Conservation (phyloP, 2,113 vertebrate species). For the Asarcornis scutulata region DNA sequence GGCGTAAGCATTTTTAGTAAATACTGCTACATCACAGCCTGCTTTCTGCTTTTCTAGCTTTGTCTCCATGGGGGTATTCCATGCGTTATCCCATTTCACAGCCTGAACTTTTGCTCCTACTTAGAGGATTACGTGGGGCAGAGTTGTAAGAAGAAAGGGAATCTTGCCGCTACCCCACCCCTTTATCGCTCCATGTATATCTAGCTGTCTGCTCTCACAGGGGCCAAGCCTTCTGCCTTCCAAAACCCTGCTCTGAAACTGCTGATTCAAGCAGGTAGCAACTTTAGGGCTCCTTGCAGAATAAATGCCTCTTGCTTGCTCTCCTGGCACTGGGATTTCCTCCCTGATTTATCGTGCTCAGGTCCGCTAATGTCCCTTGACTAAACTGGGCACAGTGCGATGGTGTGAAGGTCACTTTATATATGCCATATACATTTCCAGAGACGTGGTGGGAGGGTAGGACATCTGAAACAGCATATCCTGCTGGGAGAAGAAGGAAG, state of each 20-base stretch:
- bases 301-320: constrained; percentile 31
- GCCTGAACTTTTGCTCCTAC: constrained; percentile 19
- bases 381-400: constrained; percentile 4
- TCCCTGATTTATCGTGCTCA: constrained; percentile 74
- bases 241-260: constrained; percentile 21
- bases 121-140: constrained; percentile 22
- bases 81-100: constrained; percentile 38
- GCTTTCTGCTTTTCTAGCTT: not conserved
- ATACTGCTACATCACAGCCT: not conserved
- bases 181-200: not conserved
- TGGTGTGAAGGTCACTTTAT: constrained; percentile 69
- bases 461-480: constrained; percentile 25
- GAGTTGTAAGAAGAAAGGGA: not conserved
- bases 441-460: constrained; percentile 30
- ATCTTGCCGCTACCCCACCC: not conserved
- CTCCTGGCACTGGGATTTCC: constrained; percentile 62
- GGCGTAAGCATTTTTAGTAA: constrained; percentile 12
- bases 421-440: constrained; percentile 31
- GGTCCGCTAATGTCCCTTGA: constrained; percentile 58
- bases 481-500: constrained; percentile 29
- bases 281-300: constrained; percentile 50
- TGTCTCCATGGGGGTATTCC: not conserved
- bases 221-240: constrained; percentile 26
- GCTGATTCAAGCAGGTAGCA: constrained; percentile 68
- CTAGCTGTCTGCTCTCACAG: not conserved